Evolutionary conservation across 2,888 invertebrate species (phyloP).

Genomic region (Tolmerus cingulatus): DNA sequence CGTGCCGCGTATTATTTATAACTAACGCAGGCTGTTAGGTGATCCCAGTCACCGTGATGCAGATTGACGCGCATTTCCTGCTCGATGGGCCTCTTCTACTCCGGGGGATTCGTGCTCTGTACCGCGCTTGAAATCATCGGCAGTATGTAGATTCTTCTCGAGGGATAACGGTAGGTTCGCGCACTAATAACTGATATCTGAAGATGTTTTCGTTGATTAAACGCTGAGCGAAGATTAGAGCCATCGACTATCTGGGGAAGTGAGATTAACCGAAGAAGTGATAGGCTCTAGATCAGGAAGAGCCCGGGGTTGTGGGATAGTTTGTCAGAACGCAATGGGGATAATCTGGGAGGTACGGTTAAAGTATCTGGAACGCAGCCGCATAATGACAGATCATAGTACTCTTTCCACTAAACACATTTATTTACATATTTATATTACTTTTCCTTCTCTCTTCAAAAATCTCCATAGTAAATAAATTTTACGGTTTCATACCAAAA

Average conservation of each 20-base stretch:
- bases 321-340: neutral
- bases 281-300: neutral
- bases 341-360: neutral
- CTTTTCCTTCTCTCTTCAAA: no score
- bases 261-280: neutral
- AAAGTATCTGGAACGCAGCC: neutral
- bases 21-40: conserved; percentile 16
- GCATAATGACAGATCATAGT: neutral
- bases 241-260: neutral
- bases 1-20: conserved; percentile 34
- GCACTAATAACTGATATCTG: conserved; percentile 26
- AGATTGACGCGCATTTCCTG: conserved; percentile 30
- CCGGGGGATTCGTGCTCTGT: conserved; percentile 4
- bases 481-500: no score
- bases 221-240: neutral
- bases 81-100: neutral
- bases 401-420: no score
- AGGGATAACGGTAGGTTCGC: conserved; percentile 26
- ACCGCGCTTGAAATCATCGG: neutral
- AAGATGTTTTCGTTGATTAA: conserved; percentile 32
- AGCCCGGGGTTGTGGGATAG: neutral
- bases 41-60: neutral
- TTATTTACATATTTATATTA: no score
- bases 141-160: conserved; percentile 1
- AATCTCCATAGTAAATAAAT: no score